Evolutionary conservation across 2,797 vertebrate species (phyloP).

Genomic region (Tokudaia tokunoshimensis): DNA sequence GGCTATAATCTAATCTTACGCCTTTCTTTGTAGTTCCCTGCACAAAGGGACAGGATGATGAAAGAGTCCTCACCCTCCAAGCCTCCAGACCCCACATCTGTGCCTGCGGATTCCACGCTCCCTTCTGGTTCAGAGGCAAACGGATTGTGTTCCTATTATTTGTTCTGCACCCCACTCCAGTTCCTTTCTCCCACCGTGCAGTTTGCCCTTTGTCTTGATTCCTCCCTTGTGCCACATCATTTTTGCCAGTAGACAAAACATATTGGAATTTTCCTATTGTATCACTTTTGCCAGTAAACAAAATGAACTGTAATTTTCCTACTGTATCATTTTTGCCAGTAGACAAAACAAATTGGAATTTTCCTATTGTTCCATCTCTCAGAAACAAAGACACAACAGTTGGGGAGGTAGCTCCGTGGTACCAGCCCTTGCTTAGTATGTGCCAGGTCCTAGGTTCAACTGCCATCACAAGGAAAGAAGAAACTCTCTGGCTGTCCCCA

Average conservation of each 20-base stretch:
- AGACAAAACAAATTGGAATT: neutral
- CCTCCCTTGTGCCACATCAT: too few species aligned
- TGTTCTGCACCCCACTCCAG: neutral
- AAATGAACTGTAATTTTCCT: neutral
- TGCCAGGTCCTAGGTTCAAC: neutral
- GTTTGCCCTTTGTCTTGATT: neutral
- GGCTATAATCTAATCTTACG: neutral
- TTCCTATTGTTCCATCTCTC: neutral
- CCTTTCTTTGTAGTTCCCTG: neutral
- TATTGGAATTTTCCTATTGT: too few species aligned
- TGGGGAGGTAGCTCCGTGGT: neutral
- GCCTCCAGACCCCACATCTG: neutral
- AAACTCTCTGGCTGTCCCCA: neutral
- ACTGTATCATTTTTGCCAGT: neutral
- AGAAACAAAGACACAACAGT: neutral
- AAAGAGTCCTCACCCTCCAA: neutral
- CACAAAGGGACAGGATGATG: neutral
- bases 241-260: neutral
- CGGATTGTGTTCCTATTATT: neutral
- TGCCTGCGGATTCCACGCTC: neutral
- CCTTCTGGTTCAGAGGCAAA: neutral
- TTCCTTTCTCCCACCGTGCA: neutral
- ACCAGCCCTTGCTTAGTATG: neutral
- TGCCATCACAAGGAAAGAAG: neutral
- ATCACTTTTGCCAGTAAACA: neutral